phyloP scores from a whole-genome alignment of 2,888 invertebrate species.

The Sarcophaga subvicina region DNA sequence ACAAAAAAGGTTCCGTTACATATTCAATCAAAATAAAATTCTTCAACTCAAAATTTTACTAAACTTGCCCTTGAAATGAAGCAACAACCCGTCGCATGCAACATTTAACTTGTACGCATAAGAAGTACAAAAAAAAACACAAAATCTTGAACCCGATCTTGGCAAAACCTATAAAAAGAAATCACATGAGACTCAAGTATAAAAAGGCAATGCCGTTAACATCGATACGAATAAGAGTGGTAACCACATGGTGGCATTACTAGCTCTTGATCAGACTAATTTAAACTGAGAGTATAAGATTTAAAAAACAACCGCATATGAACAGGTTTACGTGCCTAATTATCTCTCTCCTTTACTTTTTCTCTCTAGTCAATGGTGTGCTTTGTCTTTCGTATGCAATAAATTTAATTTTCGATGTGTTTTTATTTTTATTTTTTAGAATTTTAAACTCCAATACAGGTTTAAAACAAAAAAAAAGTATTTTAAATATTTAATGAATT shows the following conservation, averaged over 20 bases:
- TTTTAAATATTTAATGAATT: slow-evolving; percentile 1
- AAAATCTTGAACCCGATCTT: slow-evolving; percentile 60
- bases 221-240: neutral
- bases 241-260: neutral
- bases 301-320: slow-evolving; percentile 14
- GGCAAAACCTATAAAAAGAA: slow-evolving; percentile 37
- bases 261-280: neutral
- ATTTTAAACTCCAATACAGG: slow-evolving; percentile 15
- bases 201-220: slow-evolving; percentile 30
- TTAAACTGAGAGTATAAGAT: neutral
- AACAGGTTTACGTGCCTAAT: slow-evolving; percentile 25
- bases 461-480: neutral
- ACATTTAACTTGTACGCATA: neutral
- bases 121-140: slow-evolving; percentile 35
- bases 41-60: neutral
- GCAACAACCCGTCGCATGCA: slow-evolving; percentile 31
- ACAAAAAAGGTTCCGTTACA: too few species aligned
- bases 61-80: slow-evolving; percentile 46
- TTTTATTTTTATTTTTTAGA: neutral
- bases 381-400: too few species aligned
- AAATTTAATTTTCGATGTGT: too few species aligned
- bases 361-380: neutral
- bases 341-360: neutral
- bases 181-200: neutral
- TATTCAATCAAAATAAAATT: neutral